Evolutionary conservation across 2,113 vertebrate genomes (phyloP).

Genomic region (Oreochromis aureus): DNA sequence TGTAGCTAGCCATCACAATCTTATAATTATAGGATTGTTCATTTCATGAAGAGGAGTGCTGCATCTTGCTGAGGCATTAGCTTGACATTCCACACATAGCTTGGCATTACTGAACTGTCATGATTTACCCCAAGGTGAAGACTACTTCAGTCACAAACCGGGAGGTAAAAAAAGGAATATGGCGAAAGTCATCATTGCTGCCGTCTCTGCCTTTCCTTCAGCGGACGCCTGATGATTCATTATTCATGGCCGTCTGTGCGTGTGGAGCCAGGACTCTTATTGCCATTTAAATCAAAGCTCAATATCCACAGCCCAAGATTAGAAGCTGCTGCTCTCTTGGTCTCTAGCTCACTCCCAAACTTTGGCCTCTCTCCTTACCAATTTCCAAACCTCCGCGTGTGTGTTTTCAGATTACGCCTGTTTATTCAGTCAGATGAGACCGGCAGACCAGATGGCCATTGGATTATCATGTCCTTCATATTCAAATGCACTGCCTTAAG

Average conservation of each 20-base stretch:
- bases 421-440: conserved; percentile 74
- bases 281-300: conserved; percentile 74
- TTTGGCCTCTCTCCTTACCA: conserved; percentile 52
- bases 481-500: conserved; percentile 69
- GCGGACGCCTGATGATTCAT: conserved; percentile 53
- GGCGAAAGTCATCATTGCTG: conserved; percentile 43
- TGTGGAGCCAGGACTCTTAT: conserved; percentile 65
- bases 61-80: conserved; percentile 59
- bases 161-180: conserved; percentile 51
- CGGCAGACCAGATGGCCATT: conserved; percentile 73
- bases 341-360: conserved; percentile 46
- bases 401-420: conserved; percentile 73
- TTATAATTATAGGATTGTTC: background rate
- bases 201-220: conserved; percentile 21
- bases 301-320: conserved; percentile 40
- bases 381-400: conserved; percentile 58
- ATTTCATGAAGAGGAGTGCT: conserved; percentile 32
- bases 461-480: conserved; percentile 76
- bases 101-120: conserved; percentile 77
- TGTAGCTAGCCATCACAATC: background rate
- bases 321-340: conserved; percentile 24
- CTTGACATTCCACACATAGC: conserved; percentile 77
- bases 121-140: conserved; percentile 67
- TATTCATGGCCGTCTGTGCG: conserved; percentile 62
- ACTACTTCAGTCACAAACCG: conserved; percentile 38